A percentile compares a stretch with the other conserved stretches of the same genome.
These are phyloP conservation scores for Heteronetta atricapilla DNA, from an alignment of 2,113 vertebrate genomes.

Conservation along the genomic window DNA sequence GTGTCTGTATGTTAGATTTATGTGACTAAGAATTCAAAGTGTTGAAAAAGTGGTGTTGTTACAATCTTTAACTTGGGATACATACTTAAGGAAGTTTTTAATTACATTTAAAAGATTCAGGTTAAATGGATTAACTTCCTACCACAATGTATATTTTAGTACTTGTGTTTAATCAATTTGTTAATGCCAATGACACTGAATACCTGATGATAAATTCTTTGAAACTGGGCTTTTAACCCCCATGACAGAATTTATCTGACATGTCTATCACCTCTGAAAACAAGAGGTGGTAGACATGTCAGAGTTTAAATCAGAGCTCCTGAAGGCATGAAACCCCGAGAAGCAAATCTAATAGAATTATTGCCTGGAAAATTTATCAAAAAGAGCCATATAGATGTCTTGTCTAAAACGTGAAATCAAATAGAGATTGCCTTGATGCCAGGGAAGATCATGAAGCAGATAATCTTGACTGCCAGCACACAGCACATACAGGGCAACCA, in stretches of 20 bases:
- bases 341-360: background rate
- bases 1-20: background rate
- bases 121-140: background rate
- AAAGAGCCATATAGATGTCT: background rate
- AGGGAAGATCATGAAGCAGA: background rate
- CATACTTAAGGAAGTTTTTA: background rate
- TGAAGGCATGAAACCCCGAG: background rate
- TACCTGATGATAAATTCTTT: background rate
- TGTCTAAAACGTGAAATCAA: background rate
- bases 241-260: background rate
- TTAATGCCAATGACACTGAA: background rate
- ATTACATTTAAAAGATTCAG: background rate
- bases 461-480: background rate
- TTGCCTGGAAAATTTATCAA: background rate
- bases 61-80: background rate
- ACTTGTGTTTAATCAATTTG: accelerated
- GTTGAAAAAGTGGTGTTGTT: background rate
- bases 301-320: background rate
- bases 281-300: background rate
- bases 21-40: background rate
- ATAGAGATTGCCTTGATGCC: background rate
- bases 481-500: background rate
- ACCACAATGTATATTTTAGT: background rate
- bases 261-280: background rate
- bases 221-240: background rate